These are phyloP conservation scores for Oreocharis arfaki DNA, from an alignment of 2,113 vertebrate species.

Conservation along the genomic window DNA sequence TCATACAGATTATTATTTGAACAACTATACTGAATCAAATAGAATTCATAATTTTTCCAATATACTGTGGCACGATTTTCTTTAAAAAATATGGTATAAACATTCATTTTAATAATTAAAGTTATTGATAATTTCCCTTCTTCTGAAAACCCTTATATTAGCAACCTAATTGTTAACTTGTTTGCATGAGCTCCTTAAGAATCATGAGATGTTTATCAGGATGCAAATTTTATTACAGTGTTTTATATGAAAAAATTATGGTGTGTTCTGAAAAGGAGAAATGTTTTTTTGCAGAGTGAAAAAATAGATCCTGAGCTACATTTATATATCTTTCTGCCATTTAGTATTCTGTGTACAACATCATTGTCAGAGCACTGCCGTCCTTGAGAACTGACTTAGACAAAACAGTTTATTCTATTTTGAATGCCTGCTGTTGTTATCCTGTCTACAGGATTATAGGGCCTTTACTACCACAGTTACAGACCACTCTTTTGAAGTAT, in stretches of 20 bases:
- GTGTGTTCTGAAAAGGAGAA: background rate
- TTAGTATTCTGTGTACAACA: background rate
- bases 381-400: background rate
- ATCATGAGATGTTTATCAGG: background rate
- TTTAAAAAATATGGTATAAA: background rate
- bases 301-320: background rate
- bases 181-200: background rate
- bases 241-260: background rate
- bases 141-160: background rate
- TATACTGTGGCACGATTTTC: background rate
- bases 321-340: background rate
- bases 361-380: background rate
- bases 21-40: background rate
- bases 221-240: background rate
- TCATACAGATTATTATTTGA: background rate
- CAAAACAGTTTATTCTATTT: background rate
- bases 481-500: background rate
- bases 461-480: background rate
- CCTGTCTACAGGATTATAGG: background rate
- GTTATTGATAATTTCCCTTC: background rate
- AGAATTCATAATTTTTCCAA: background rate
- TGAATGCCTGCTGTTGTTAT: background rate
- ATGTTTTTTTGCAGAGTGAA: background rate
- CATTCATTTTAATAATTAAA: background rate
- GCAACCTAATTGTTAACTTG: background rate